A percentile compares a stretch with the other conserved stretches of the same genome.
Conservation (phyloP, 64 coral and sea anemone species). For the Stichodactyla mertensii region DNA sequence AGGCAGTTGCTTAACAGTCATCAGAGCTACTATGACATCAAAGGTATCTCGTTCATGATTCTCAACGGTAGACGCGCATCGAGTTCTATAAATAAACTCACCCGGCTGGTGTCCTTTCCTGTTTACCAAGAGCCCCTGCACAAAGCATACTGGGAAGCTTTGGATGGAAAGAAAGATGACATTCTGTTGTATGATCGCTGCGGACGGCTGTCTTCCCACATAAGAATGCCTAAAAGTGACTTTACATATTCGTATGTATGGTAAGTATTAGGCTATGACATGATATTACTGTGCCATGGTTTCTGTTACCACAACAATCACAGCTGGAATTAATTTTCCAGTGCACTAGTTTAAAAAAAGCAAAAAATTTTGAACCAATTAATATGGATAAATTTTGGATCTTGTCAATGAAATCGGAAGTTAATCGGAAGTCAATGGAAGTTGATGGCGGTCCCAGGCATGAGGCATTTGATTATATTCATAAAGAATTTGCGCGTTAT, state of each 20-base stretch:
- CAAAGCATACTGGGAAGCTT: conserved; percentile 25
- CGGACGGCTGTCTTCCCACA: conserved; percentile 35
- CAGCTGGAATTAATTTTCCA: too few species aligned
- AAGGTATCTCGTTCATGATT: conserved; percentile 16
- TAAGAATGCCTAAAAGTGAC: conserved; percentile 34
- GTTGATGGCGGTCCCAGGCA: too few species aligned
- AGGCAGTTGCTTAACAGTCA: not conserved
- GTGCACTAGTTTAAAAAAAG: too few species aligned
- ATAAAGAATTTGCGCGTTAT: too few species aligned
- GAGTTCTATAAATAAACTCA: not conserved
- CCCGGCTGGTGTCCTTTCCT: conserved; percentile 18
- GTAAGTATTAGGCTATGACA: not conserved
- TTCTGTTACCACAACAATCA: not conserved
- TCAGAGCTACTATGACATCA: not conserved
- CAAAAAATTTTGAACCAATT: too few species aligned
- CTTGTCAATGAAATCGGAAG: too few species aligned
- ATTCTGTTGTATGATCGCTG: conserved; percentile 54
- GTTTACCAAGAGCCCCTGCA: conserved; percentile 46
- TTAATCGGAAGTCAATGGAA: too few species aligned
- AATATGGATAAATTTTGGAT: too few species aligned
- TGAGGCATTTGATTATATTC: too few species aligned
- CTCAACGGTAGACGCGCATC: not conserved
- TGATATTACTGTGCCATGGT: not conserved
- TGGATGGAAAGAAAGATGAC: conserved; percentile 50
- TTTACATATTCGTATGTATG: not conserved